Evolutionary conservation across 2,888 invertebrate genomes (phyloP), one percentile per base, ranked within the genome.

Genomic region (Loripinus fragilis): DNA sequence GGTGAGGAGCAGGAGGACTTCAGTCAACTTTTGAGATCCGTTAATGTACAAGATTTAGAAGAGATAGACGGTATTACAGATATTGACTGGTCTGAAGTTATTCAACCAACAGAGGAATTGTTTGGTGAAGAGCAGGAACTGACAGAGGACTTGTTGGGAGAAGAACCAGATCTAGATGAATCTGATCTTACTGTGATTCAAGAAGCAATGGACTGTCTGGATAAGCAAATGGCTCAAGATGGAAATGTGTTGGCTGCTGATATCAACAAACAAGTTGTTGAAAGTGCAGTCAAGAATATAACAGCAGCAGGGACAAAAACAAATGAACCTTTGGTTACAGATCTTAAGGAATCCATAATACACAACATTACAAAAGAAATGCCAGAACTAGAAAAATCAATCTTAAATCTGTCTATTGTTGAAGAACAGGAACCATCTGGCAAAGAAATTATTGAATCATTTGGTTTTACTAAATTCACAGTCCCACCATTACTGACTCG

Each of bases 401-500:
- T 60, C 33, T 30, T 30, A 60, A 60, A 60, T 17, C 10, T 60
- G 33, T 60, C 60, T 1, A 2, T 60, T 12, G 17, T 60, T 30
- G 33, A 60, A 33, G 60, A 60, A 60, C 60, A 30, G 33, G 60
- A 52, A 33, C 33, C 17, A 33, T 2, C 33, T 8, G 15, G 60
- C 1, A 5, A 60, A 60, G 5, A 17, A 7, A 33, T 33, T 10
- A 33, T 52, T 52, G 17, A 60, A 33, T 60, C 60, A 12, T 60
- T 60, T 60, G 60, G 60, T 2, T 60, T 60, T 33, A 33, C 60
- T 15, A 60, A 30, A 33, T 60, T 60, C 60, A 60, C 12, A 17
- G 60, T 60, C 3, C 60, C 60, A 55, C 60, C 60, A 33, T 20
- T 60, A 30, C 33, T 60, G 20, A 33, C 33, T 60, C 60, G 33